Base-by-base conservation (phyloP, 1,140 invertebrate species). In the Pentalonia nigronervosa region DNA sequence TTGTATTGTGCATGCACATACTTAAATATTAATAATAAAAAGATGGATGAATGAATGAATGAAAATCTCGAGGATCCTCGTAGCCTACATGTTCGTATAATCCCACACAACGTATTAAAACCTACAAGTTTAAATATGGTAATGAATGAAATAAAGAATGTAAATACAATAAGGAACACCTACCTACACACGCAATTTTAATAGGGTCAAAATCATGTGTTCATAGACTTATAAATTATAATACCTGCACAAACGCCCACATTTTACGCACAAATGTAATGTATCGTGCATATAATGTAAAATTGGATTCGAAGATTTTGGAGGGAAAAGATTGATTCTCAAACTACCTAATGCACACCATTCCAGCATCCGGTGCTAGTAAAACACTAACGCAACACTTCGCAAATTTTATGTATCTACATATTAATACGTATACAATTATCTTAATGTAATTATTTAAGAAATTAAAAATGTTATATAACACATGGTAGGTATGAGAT, bases 31-130 rank as follows among this genome's bases (percentile, higher is more conserved):
- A 81, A 48, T 48, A 48, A 81, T 47, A 91, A 34, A 25, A 81
- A 53, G 11, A 48, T 45, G 50, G 21, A 48, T 36, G 30, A 48
- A 41, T 53, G 50, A 47, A 67, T 91, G 90, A 91, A 91, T 81
- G 90, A 91, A 81, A 45, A 92, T 83, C 47, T 84, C 4, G 8
- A 92, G 23, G n/a, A 92, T 50, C 34, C 76, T 92, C 21, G 34
- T 53, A 92, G 81, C 30, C 76, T 84, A 91, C 90, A 92, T 92
- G 60, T 56, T 48, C 30, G 21, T 30, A 91, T 84, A 92, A 92
- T 89, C 87, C 87, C 47, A 92, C 91, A 92, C 91, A 53, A 53
- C 47, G 7, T 53, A 92, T 83, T 92, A 92, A 83, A 92, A 92
- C 91, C 91, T 92, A 91, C 90, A 83, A 92, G 91, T 92, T 50